These are phyloP conservation scores for Morpho achilles DNA, from an alignment of 2,888 invertebrate genomes.

Conservation along the genomic window DNA sequence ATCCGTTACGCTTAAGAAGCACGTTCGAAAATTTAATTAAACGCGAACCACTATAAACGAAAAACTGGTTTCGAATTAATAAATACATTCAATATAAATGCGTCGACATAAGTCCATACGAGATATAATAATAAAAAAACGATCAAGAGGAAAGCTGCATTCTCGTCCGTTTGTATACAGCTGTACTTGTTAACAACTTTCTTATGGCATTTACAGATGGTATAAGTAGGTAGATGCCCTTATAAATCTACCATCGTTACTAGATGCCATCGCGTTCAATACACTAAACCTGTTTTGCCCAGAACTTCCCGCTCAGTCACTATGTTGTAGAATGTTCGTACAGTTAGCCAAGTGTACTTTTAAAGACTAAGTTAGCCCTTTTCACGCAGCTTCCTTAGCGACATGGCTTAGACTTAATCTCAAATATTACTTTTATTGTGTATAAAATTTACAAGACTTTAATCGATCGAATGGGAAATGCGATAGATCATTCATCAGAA, in stretches of 20 bases:
- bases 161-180: slow-evolving; percentile 40
- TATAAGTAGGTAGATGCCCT: slow-evolving; percentile 45
- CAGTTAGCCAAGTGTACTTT: slow-evolving; percentile 49
- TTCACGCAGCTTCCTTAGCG: slow-evolving; percentile 24
- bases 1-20: slow-evolving; percentile 13
- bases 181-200: slow-evolving; percentile 31
- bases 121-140: slow-evolving; percentile 50
- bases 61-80: slow-evolving; percentile 41
- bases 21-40: slow-evolving; percentile 10
- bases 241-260: slow-evolving; percentile 58
- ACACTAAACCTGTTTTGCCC: slow-evolving; percentile 63
- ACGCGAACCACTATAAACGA: slow-evolving; percentile 23
- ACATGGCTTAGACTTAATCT: slow-evolving; percentile 10
- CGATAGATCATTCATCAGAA: too few relatives aligned
- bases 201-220: slow-evolving; percentile 28
- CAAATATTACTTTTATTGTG: slow-evolving; percentile 8
- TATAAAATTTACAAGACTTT: slow-evolving; percentile 1
- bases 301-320: slow-evolving; percentile 64
- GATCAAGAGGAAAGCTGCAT: slow-evolving; percentile 55
- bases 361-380: slow-evolving; percentile 23
- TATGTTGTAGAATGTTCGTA: slow-evolving; percentile 65
- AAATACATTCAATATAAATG: slow-evolving; percentile 35
- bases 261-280: slow-evolving; percentile 64
- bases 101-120: slow-evolving; percentile 32
- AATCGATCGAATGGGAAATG: too few relatives aligned